These are phyloP conservation scores for Anarrhichthys ocellatus DNA, from an alignment of 2,113 vertebrate genomes.

Conservation along the genomic window DNA sequence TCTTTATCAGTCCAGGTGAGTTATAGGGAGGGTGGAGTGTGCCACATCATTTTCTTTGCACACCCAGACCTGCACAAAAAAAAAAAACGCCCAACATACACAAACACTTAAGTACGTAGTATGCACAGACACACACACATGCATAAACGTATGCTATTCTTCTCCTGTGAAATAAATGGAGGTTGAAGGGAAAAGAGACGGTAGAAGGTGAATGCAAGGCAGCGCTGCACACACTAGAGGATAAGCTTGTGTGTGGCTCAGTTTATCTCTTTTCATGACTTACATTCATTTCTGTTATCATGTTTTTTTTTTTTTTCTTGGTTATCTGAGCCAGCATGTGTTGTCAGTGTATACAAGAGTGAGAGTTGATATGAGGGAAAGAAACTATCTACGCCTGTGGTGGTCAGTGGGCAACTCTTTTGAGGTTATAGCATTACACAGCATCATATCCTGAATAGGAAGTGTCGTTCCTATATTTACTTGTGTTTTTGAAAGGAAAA, in stretches of 20 bases:
- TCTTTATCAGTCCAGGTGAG: slow-evolving; percentile 77
- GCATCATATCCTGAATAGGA: slow-evolving; percentile 71
- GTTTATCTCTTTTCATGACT: slow-evolving; percentile 78
- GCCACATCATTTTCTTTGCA: slow-evolving; percentile 60
- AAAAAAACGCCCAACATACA: not conserved
- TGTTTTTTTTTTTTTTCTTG: slow-evolving; percentile 70
- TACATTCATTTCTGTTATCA: slow-evolving; percentile 80
- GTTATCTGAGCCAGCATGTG: slow-evolving; percentile 78
- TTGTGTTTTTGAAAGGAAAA: slow-evolving; percentile 82
- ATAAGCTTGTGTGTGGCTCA: slow-evolving; percentile 72
- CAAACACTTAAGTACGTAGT: not conserved
- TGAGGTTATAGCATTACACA: slow-evolving; percentile 69
- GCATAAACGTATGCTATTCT: slow-evolving; percentile 51
- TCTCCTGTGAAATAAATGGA: slow-evolving; percentile 59
- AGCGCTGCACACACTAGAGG: slow-evolving; percentile 56
- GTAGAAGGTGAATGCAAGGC: slow-evolving; percentile 62
- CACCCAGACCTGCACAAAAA: slow-evolving; percentile 40
- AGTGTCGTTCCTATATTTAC: slow-evolving; percentile 75
- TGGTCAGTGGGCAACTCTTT: slow-evolving; percentile 66
- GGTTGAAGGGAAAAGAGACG: slow-evolving; percentile 50
- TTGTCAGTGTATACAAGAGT: slow-evolving; percentile 79
- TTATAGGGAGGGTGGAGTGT: slow-evolving; percentile 69
- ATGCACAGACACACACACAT: slow-evolving; percentile 13
- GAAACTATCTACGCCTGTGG: slow-evolving; percentile 61
- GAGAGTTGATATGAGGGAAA: slow-evolving; percentile 71